A percentile compares a stretch with the other conserved stretches of the same genome.
Conservation (phyloP, 2,797 vertebrate genomes). For the Momotus momota region DNA sequence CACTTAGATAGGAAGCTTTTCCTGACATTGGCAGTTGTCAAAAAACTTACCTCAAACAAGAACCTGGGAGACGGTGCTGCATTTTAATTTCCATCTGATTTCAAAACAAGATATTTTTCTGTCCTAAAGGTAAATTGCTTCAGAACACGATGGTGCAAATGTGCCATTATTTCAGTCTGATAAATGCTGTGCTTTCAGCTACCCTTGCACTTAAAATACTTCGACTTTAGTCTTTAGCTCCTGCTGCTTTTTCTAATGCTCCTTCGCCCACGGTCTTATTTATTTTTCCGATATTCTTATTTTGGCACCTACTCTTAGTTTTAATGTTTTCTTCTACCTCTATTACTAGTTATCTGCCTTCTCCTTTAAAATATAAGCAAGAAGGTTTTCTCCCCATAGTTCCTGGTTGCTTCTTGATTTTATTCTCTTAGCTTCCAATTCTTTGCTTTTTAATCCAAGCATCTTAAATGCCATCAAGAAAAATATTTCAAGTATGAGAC, state of each 20-base stretch:
- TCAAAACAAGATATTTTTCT: conserved; percentile 65
- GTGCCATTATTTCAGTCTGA: conserved; percentile 19
- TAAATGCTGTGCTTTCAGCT: not conserved
- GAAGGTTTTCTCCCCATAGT: not conserved
- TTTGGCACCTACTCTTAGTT: not conserved
- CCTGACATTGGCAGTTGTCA: conserved; percentile 49
- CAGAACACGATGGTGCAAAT: conserved; percentile 28
- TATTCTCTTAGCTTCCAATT: not conserved
- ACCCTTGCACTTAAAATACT: not conserved
- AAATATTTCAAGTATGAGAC: not conserved
- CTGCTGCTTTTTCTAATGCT: not conserved
- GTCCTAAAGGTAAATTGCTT: conserved; percentile 18
- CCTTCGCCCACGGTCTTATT: not conserved
- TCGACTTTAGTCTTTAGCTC: not conserved
- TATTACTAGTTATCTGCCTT: not conserved
- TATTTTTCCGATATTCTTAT: not conserved
- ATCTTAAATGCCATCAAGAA: not conserved
- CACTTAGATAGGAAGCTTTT: conserved; percentile 57
- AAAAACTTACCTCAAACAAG: conserved; percentile 60
- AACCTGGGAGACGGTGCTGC: conserved; percentile 27
- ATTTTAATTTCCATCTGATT: conserved; percentile 75
- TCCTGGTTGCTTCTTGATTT: not conserved
- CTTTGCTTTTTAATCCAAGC: not conserved
- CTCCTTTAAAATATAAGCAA: not conserved
- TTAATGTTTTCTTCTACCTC: rapidly evolving